Conservation (phyloP, 2,888 invertebrate species). For the Hydropsyche betteni region DNA sequence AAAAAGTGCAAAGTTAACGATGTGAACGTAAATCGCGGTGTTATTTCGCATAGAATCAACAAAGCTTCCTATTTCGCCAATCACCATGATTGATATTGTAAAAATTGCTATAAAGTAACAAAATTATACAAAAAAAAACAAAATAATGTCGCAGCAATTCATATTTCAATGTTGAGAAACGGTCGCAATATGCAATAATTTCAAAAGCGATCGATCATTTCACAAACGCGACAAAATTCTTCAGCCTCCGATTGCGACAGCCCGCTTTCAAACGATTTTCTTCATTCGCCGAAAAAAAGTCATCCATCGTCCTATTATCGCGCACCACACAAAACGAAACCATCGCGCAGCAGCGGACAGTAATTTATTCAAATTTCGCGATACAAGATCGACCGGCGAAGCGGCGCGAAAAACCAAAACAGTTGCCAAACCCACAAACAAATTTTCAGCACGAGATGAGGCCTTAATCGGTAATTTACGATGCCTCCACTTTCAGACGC, state of each 20-base stretch:
- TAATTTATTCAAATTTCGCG: conserved; percentile 19
- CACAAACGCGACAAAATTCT: conserved; percentile 41
- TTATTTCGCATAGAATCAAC: no score
- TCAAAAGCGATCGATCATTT: conserved; percentile 41
- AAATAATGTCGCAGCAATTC: no score
- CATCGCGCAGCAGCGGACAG: background rate
- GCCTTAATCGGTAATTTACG: background rate
- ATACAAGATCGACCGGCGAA: background rate
- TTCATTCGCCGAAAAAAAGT: background rate
- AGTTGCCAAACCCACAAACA: no score
- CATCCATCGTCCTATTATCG: background rate
- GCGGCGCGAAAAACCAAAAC: no score
- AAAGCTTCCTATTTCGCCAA: background rate
- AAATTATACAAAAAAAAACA: no score
- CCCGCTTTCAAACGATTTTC: conserved; percentile 8
- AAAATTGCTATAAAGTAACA: background rate
- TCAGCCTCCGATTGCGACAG: conserved; percentile 36
- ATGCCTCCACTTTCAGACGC: background rate
- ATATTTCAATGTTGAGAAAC: conserved; percentile 13
- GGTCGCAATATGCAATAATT: conserved; percentile 22
- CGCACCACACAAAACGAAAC: background rate
- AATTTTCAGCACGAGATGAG: no score
- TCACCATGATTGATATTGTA: background rate
- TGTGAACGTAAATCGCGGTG: no score
- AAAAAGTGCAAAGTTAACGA: no score